These are phyloP conservation scores for Euglossa dilemma DNA, from an alignment of 1,140 invertebrate species.

Conservation along the genomic window DNA sequence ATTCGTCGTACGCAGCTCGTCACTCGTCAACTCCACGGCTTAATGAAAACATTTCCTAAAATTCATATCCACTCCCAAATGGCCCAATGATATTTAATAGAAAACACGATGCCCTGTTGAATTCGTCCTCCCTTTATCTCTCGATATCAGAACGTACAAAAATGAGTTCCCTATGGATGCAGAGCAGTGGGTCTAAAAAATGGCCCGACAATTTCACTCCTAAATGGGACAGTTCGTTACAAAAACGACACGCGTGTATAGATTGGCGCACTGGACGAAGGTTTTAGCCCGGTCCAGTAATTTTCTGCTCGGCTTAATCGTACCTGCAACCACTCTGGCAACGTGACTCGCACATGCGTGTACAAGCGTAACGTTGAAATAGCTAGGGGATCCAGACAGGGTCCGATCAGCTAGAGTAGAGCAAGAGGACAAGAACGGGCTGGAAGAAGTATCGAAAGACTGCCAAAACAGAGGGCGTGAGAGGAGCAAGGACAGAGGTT, in stretches of 20 bases:
- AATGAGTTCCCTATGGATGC: neutral
- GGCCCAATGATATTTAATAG: too few species aligned
- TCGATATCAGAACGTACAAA: neutral
- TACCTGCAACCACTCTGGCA: conserved; percentile 2
- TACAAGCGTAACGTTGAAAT: neutral
- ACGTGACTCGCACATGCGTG: conserved; percentile 15
- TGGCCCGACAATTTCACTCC: conserved; percentile 14
- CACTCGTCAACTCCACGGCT: too few species aligned
- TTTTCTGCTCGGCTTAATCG: conserved; percentile 53
- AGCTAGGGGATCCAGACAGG: too few species aligned
- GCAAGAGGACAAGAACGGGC: neutral
- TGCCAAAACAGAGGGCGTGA: neutral
- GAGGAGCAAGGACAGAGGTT: neutral
- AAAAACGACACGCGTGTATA: conserved; percentile 22
- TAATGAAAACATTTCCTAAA: too few species aligned
- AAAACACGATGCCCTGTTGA: too few species aligned
- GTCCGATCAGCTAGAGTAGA: neutral
- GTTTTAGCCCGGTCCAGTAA: conserved; percentile 33
- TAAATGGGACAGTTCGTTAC: conserved; percentile 41
- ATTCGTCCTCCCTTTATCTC: too few species aligned
- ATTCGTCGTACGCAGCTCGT: too few species aligned
- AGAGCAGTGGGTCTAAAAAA: neutral
- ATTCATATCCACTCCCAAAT: too few species aligned
- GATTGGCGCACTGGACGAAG: conserved; percentile 26
- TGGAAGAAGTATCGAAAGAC: neutral